phyloP scores from a whole-genome alignment of 2,113 vertebrate genomes.

The Oreochromis tanganicae region DNA sequence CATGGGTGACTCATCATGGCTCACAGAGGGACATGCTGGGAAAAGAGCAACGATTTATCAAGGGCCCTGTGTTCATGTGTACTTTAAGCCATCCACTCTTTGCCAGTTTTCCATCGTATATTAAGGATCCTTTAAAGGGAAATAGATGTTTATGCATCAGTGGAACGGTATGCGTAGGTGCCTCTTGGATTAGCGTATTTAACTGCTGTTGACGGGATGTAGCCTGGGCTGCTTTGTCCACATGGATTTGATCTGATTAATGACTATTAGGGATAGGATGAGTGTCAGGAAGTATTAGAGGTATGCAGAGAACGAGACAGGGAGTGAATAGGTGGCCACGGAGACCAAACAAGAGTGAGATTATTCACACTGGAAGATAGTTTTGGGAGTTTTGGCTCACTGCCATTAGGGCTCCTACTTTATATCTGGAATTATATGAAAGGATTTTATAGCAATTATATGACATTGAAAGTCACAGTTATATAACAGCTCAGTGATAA shows the following conservation, averaged over 20 bases:
- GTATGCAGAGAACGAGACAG: constrained; percentile 6
- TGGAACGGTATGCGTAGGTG: constrained; percentile 20
- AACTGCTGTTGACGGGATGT: constrained; percentile 21
- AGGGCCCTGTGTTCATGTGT: constrained; percentile 17
- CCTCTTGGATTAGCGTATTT: constrained; percentile 9
- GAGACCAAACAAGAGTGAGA: not conserved
- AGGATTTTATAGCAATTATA: not conserved
- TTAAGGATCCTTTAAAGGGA: constrained; percentile 17
- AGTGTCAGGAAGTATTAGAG: constrained; percentile 19
- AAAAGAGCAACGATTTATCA: constrained; percentile 40
- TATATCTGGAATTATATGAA: not conserved
- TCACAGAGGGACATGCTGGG: constrained; percentile 20
- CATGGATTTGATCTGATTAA: constrained; percentile 32
- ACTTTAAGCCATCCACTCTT: constrained; percentile 16
- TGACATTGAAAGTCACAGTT: not conserved
- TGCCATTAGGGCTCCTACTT: not conserved
- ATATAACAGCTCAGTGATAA: not conserved
- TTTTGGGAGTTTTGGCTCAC: not conserved
- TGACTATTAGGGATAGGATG: constrained; percentile 12
- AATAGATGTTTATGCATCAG: constrained; percentile 13
- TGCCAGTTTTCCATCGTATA: constrained; percentile 47
- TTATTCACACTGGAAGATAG: not conserved
- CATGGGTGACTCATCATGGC: constrained; percentile 30
- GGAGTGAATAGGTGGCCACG: not conserved
- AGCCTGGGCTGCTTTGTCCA: constrained; percentile 9